Evolutionary conservation across 2,888 invertebrate species (phyloP).

Genomic region (Yponomeuta malinellus): DNA sequence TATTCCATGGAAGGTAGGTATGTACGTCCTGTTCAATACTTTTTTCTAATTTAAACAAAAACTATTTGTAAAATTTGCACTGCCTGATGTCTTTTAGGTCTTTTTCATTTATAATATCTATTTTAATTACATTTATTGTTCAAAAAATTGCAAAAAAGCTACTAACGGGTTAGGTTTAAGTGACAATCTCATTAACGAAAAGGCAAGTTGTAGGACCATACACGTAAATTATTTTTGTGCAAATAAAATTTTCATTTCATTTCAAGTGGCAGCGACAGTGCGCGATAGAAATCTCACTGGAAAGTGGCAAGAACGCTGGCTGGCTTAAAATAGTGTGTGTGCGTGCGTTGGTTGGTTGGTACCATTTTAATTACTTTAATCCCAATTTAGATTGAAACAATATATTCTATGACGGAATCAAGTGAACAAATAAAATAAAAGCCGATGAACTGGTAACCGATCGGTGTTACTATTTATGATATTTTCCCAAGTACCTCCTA

Average conservation of each 20-base stretch:
- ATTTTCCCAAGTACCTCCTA: conserved; percentile 66
- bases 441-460: conserved; percentile 48
- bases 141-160: too few relatives aligned
- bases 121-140: too few relatives aligned
- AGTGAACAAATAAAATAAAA: conserved; percentile 15
- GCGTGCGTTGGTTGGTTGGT: background rate
- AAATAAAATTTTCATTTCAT: too few relatives aligned
- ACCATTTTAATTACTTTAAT: conserved; percentile 17
- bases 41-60: too few relatives aligned
- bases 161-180: too few relatives aligned
- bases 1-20: background rate
- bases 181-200: background rate
- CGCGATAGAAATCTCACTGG: background rate
- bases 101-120: too few relatives aligned
- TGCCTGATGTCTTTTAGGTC: too few relatives aligned
- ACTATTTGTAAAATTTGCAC: too few relatives aligned
- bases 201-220: background rate
- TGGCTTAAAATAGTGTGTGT: background rate
- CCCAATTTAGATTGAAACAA: conserved; percentile 19
- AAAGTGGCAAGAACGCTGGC: background rate
- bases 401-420: background rate
- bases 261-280: background rate
- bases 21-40: background rate
- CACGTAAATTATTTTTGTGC: too few relatives aligned
- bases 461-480: conserved; percentile 68